phyloP scores from a whole-genome alignment of 2,113 vertebrate genomes.

The Neogobius melanostomus region DNA sequence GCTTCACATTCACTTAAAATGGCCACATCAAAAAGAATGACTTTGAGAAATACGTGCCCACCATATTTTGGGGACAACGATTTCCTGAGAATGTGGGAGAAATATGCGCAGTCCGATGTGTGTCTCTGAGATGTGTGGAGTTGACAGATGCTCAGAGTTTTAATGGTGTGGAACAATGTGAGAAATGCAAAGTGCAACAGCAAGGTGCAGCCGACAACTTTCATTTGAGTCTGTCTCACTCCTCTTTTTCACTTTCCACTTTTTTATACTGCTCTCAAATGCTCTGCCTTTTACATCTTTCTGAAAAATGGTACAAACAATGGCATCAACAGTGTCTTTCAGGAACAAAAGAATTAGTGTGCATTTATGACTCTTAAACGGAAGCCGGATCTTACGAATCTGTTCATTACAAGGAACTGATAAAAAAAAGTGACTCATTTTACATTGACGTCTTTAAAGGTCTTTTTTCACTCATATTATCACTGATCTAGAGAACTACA shows the following conservation, averaged over 20 bases:
- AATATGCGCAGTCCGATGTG: constrained; percentile 32
- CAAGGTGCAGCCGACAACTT: constrained; percentile 42
- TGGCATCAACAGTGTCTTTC: background rate
- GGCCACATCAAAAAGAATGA: constrained; percentile 29
- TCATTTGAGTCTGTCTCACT: constrained; percentile 14
- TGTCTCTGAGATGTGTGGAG: constrained; percentile 21
- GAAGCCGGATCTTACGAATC: too few species aligned
- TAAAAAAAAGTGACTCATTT: too few species aligned
- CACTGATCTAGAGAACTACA: too few species aligned
- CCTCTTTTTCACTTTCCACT: background rate
- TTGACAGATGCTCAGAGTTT: constrained; percentile 47
- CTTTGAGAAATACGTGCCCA: constrained; percentile 18
- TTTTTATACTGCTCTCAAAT: too few species aligned
- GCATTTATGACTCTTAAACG: too few species aligned
- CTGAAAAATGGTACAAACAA: too few species aligned
- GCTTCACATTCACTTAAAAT: constrained; percentile 23
- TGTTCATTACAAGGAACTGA: too few species aligned
- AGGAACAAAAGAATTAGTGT: background rate
- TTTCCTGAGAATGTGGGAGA: constrained; percentile 41
- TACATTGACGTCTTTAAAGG: too few species aligned
- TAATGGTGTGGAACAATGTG: constrained; percentile 64
- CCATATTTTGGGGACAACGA: constrained; percentile 29
- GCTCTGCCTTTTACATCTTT: too few species aligned
- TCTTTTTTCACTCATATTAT: too few species aligned
- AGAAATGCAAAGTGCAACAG: constrained; percentile 39